These are phyloP conservation scores for Eremophila alpestris DNA, from an alignment of 2,797 vertebrate species.

Conservation along the genomic window DNA sequence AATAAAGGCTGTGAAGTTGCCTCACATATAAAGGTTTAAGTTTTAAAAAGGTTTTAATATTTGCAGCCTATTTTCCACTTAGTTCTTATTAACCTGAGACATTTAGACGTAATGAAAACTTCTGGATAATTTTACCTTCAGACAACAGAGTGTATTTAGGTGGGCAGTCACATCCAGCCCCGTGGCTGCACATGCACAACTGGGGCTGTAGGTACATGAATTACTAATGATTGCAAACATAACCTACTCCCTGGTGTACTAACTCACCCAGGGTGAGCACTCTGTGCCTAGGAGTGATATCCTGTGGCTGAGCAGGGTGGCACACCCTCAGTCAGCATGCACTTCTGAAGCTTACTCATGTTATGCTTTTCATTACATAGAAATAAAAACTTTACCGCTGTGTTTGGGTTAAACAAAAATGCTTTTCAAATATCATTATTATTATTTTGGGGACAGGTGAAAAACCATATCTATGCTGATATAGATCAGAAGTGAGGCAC, in stretches of 20 bases:
- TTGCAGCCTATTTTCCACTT: background rate
- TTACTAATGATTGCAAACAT: background rate
- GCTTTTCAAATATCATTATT: slow-evolving; percentile 7
- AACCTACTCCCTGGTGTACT: background rate
- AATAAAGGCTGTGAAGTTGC: background rate
- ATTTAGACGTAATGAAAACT: background rate
- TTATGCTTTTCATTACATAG: slow-evolving; percentile 26
- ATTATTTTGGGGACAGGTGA: background rate
- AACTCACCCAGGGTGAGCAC: background rate
- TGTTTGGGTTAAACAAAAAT: slow-evolving; percentile 21
- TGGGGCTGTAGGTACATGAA: background rate
- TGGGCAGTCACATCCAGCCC: background rate
- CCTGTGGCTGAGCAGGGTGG: background rate
- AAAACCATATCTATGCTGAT: background rate
- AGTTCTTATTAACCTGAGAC: background rate
- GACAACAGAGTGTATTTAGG: background rate
- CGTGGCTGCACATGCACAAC: background rate
- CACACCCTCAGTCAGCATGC: background rate
- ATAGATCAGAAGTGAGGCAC: slow-evolving; percentile 15
- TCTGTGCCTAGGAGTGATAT: background rate
- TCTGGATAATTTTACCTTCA: background rate
- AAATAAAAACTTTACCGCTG: background rate
- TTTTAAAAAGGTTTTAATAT: background rate
- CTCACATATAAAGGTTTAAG: background rate
- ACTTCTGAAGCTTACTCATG: slow-evolving; percentile 20